Conservation (phyloP, 2,888 invertebrate genomes). For the Bellardia bayeri region DNA sequence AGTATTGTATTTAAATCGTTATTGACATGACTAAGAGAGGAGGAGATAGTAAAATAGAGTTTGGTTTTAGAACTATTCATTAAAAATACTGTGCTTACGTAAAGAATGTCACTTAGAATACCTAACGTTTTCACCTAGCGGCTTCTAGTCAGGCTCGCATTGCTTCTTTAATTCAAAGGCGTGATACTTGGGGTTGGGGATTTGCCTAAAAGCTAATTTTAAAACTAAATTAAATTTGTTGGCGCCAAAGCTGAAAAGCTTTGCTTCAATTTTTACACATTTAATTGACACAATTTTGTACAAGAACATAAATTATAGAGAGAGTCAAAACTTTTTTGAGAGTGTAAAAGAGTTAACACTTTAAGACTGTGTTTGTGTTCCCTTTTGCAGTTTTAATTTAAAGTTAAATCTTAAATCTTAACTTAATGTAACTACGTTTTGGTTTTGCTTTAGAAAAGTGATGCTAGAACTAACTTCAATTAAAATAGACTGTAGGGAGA, state of each 20-base stretch:
- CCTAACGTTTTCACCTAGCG: slow-evolving; percentile 66
- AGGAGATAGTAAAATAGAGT: background rate
- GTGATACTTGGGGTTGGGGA: background rate
- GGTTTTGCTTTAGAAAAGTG: slow-evolving; percentile 23
- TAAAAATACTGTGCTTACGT: slow-evolving; percentile 67
- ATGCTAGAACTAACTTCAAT: slow-evolving; percentile 31
- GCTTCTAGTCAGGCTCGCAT: slow-evolving; percentile 57
- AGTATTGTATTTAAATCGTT: background rate
- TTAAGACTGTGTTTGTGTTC: slow-evolving; percentile 67
- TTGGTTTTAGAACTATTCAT: slow-evolving; percentile 29
- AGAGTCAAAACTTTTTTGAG: slow-evolving; percentile 68
- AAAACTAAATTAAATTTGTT: slow-evolving; percentile 39
- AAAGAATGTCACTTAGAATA: slow-evolving; percentile 73
- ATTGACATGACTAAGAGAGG: background rate
- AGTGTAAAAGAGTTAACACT: slow-evolving; percentile 67
- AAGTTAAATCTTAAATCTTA: slow-evolving; percentile 34
- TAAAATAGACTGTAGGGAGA: background rate
- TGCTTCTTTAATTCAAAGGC: background rate
- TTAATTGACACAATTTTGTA: slow-evolving; percentile 77
- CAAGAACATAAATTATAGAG: slow-evolving; percentile 74
- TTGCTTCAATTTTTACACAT: slow-evolving; percentile 46
- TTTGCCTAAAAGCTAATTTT: slow-evolving; percentile 48
- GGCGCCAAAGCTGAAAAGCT: slow-evolving; percentile 41
- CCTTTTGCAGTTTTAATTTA: slow-evolving; percentile 59
- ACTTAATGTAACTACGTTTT: slow-evolving; percentile 19